Percentiles rank a stretch among this genome's conserved stretches.
Conservation (phyloP, 1,140 invertebrate species). For the Drosophila teissieri region DNA sequence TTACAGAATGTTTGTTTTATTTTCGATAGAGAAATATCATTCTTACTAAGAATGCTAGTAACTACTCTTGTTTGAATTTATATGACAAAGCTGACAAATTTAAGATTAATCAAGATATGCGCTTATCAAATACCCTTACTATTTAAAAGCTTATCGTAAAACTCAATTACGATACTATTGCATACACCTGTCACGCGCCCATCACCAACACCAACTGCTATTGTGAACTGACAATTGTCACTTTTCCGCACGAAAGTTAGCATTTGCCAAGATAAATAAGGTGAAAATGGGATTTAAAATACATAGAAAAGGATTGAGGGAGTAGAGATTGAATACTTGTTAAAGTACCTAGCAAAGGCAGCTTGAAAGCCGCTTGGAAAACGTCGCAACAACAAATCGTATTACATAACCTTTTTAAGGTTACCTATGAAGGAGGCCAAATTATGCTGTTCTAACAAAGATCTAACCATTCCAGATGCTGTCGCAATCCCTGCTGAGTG, state of each 20-base stretch:
- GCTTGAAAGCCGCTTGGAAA: not conserved
- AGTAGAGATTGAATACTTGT: no score
- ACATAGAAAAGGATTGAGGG: not conserved
- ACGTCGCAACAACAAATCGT: not conserved
- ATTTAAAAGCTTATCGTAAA: not conserved
- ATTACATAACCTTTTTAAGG: slow-evolving; percentile 84
- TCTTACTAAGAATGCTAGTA: no score
- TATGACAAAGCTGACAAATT: no score
- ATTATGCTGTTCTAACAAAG: slow-evolving; percentile 2
- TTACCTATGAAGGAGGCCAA: slow-evolving; percentile 48
- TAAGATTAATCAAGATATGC: no score
- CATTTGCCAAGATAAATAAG: slow-evolving; percentile 57
- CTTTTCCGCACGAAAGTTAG: slow-evolving; percentile 44
- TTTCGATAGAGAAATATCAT: no score
- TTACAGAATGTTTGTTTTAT: no score
- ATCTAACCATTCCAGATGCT: slow-evolving; percentile 76
- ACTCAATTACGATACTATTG: not conserved
- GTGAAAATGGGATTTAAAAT: slow-evolving; percentile 35
- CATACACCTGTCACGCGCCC: not conserved
- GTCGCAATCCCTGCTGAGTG: slow-evolving; percentile 74
- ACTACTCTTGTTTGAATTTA: no score
- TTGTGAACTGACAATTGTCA: slow-evolving; percentile 41
- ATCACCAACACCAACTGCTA: slow-evolving; percentile 5
- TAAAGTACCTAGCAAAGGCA: not conserved
- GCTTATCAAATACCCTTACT: not conserved